phyloP scores from a whole-genome alignment of 2,888 invertebrate genomes.

The Aelia acuminata region DNA sequence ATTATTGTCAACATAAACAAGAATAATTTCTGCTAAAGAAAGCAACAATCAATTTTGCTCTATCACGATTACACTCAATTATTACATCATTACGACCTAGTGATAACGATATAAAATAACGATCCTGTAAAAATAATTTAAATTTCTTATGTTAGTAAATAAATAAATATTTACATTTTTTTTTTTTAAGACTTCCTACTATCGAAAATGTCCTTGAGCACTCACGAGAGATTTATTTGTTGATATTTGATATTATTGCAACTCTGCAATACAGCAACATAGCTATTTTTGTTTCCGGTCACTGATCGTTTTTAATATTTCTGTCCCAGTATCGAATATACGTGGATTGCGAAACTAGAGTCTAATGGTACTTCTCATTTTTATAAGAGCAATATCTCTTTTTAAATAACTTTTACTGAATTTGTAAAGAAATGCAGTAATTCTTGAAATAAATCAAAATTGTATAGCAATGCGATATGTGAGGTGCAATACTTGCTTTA shows the following conservation, averaged over 20 bases:
- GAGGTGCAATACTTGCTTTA: too few species aligned
- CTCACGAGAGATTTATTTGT: background rate
- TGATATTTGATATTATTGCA: conserved; percentile 13
- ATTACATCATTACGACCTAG: background rate
- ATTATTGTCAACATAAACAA: background rate
- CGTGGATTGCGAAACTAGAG: too few species aligned
- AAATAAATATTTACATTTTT: background rate
- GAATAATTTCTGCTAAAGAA: background rate
- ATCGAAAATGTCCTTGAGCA: background rate
- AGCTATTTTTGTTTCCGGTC: too few species aligned
- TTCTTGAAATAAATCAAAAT: too few species aligned
- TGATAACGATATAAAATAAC: background rate
- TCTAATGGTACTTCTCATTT: too few species aligned
- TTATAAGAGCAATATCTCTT: too few species aligned
- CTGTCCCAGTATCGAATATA: background rate
- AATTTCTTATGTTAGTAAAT: background rate
- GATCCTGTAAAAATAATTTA: background rate
- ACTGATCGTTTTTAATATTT: background rate
- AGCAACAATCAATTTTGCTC: background rate
- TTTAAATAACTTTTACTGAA: too few species aligned
- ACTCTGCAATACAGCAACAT: background rate
- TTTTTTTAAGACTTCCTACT: background rate
- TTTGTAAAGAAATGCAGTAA: too few species aligned
- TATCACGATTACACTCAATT: background rate
- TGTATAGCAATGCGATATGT: too few species aligned